Evolutionary conservation across 2,797 vertebrate species (phyloP), one percentile per base, ranked within the genome.

Genomic region (Urosaurus nigricauda): DNA sequence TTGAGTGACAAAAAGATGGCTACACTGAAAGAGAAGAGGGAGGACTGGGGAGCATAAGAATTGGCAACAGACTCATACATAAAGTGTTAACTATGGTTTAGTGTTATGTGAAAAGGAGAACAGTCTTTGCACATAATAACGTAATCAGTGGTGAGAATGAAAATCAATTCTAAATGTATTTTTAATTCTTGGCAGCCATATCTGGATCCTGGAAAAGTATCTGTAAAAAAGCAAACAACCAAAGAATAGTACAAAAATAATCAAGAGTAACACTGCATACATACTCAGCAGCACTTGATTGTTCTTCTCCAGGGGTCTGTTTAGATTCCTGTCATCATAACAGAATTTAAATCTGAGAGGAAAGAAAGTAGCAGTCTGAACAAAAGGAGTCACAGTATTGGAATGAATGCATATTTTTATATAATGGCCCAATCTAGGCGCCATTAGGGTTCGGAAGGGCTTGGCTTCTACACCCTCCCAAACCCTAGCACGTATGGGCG

Each of bases 331-430:
- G 84, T 84, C 88, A 82, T 84, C 82, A 90, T 92, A 85, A 91
- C 43, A 70, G 87, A 2, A 84, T 92, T 89, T 88, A 83, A 87
- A 89, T 19, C 35, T 94, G 63, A 85, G 79, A 32, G 87, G 92
- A 74, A 92, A 85, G 89, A 87, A 90, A 89, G 92, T 88, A 89
- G 88, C n/a, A n/a, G 53, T 47, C 29, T 21, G 92, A 58, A 78
- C 3, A 89, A 91, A 56, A 19, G 86, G 87, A 94, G 91, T 88
- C 88, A 91, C 5, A 0, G 88, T 93, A 93, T 92, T 94, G 93
- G 94, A 94, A 93, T 13, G 1, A 0, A 0, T 91, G 80, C 94
- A 94, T 94, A 92, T 94, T 94, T 91, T 95, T 94, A 56, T 88
- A 94, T n/a, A n/a, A n/a, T n/a, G n/a, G n/a, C n/a, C n/a, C n/a